Conservation (phyloP, 2,113 vertebrate genomes). For the Engraulis encrasicolus region DNA sequence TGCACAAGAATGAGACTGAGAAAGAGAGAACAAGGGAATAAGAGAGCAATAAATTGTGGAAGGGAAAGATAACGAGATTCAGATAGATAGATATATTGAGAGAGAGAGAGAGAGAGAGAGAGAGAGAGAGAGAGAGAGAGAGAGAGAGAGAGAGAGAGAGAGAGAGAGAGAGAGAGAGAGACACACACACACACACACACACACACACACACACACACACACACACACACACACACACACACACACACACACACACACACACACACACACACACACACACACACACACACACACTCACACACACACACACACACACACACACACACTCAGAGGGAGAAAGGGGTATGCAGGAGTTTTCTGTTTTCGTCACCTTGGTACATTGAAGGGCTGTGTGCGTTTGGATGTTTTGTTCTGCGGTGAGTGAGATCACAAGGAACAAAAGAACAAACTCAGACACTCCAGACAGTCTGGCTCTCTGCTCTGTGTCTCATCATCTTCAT, state of each 20-base stretch:
- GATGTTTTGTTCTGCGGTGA: constrained; percentile 3
- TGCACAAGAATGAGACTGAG: background rate
- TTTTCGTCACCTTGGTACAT: background rate
- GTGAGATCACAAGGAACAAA: constrained; percentile 12
- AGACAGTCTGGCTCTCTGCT: constrained; percentile 4
- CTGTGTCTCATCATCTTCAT: constrained; percentile 6
- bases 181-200: no score
- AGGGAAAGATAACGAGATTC: constrained; percentile 12
- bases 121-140: background rate
- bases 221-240: no score
- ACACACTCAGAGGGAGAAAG: no score
- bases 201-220: no score
- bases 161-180: background rate
- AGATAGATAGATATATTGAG: constrained; percentile 32
- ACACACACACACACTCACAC: no score
- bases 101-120: background rate
- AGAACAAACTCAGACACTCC: background rate
- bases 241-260: no score
- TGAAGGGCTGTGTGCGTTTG: constrained; percentile 45
- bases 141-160: constrained; percentile 38
- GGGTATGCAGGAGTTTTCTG: background rate
- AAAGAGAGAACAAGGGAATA: background rate
- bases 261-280: no score
- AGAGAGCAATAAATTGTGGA: no score
- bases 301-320: no score